phyloP scores from a whole-genome alignment of 2,888 invertebrate species.

The Hydraecia micacea region DNA sequence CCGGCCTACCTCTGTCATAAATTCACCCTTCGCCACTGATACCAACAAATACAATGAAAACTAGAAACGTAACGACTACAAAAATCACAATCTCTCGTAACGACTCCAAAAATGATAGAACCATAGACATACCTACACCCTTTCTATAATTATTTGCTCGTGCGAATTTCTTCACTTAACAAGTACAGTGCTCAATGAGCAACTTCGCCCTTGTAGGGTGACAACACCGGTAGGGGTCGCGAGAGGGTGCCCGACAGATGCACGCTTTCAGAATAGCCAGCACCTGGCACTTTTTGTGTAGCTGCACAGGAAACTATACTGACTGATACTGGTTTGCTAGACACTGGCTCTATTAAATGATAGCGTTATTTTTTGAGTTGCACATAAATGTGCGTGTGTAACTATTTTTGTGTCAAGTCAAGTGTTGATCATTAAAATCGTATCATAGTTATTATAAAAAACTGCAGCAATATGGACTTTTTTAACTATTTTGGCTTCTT shows the following conservation, averaged over 20 bases:
- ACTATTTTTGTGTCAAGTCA: not conserved
- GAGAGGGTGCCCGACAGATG: conserved; percentile 57
- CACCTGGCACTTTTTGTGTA: conserved; percentile 62
- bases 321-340: conserved; percentile 1
- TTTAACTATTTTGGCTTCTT: not conserved
- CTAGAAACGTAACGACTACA: too few relatives aligned
- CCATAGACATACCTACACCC: not conserved
- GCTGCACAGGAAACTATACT: conserved; percentile 22
- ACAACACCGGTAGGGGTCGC: conserved; percentile 36
- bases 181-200: conserved; percentile 35
- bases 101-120: not conserved
- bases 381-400: not conserved
- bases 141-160: conserved; percentile 10
- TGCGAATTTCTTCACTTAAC: conserved; percentile 24
- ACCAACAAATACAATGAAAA: too few relatives aligned
- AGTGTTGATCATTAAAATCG: conserved; percentile 29
- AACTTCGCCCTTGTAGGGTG: conserved; percentile 37
- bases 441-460: not conserved
- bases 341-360: conserved; percentile 10
- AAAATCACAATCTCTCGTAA: not conserved
- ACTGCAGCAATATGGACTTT: not conserved
- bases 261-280: conserved; percentile 21
- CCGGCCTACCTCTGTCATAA: too few relatives aligned
- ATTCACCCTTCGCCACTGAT: too few relatives aligned
- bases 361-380: not conserved